Conservation (phyloP, 1,140 invertebrate species). For the Drosophila oshimai region DNA sequence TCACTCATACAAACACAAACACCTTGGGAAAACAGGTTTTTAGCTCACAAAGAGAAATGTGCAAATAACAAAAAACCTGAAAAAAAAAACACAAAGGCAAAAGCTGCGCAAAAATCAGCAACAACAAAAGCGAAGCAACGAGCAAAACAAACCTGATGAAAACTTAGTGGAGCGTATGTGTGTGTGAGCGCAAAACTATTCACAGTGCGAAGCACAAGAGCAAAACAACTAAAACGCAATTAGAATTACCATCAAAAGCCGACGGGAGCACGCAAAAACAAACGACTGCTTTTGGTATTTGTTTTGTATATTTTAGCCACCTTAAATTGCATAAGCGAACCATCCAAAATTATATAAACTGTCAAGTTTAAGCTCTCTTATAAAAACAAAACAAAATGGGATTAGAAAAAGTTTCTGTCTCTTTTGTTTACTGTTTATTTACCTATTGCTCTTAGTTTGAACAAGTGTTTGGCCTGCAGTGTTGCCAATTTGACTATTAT, state of each 20-base stretch:
- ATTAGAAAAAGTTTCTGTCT: neutral
- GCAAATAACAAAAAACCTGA: slow-evolving; percentile 30
- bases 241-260: slow-evolving; percentile 27
- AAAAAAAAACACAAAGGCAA: slow-evolving; percentile 36
- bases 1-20: slow-evolving; percentile 7
- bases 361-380: neutral
- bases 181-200: slow-evolving; percentile 37
- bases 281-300: slow-evolving; percentile 5
- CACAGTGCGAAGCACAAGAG: slow-evolving; percentile 64
- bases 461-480: neutral
- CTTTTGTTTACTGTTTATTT: neutral
- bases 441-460: neutral
- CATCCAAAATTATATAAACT: slow-evolving; percentile 6
- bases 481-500: neutral
- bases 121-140: slow-evolving; percentile 53
- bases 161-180: slow-evolving; percentile 5
- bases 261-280: slow-evolving; percentile 11
- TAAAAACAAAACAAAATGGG: neutral
- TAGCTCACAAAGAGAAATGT: slow-evolving; percentile 54
- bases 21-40: slow-evolving; percentile 64
- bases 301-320: slow-evolving; percentile 14
- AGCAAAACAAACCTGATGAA: slow-evolving; percentile 67
- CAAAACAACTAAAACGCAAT: slow-evolving; percentile 79
- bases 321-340: slow-evolving; percentile 18
- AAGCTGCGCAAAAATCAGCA: slow-evolving; percentile 40